Percentiles rank a stretch among this genome's conserved stretches.
phyloP scores from a whole-genome alignment of 2,888 invertebrate genomes.

The Malacosoma neustria region DNA sequence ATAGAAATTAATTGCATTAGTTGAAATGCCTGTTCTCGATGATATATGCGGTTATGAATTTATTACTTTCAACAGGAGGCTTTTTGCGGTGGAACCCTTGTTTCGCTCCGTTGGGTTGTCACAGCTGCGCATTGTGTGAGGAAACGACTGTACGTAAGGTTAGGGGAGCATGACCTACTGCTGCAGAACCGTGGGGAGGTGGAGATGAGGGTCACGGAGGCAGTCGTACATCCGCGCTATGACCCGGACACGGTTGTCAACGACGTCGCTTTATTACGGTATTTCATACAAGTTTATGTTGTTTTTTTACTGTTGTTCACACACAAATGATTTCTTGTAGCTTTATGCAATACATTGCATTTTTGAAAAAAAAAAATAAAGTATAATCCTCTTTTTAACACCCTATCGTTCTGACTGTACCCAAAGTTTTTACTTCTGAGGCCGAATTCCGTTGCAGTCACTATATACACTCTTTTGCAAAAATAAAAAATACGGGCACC shows the following conservation, averaged over 20 bases:
- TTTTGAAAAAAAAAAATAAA: no score
- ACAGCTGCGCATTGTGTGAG: constrained; percentile 92
- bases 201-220: constrained; percentile 82
- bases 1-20: background rate
- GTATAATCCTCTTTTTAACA: no score
- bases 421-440: no score
- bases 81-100: constrained; percentile 91
- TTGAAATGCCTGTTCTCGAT: background rate
- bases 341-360: no score
- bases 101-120: constrained; percentile 87
- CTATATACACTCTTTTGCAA: no score
- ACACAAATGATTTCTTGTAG: no score
- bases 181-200: constrained; percentile 84
- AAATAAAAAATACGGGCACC: no score
- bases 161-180: constrained; percentile 90
- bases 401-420: no score
- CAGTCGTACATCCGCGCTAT: constrained; percentile 88
- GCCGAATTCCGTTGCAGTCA: no score
- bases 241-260: constrained; percentile 93
- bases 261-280: constrained; percentile 91
- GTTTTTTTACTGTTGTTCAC: no score
- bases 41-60: background rate
- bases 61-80: constrained; percentile 76
- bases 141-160: constrained; percentile 83
- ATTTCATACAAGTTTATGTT: no score